phyloP scores from a whole-genome alignment of 1,140 invertebrate genomes.

The Saccostrea echinata region DNA sequence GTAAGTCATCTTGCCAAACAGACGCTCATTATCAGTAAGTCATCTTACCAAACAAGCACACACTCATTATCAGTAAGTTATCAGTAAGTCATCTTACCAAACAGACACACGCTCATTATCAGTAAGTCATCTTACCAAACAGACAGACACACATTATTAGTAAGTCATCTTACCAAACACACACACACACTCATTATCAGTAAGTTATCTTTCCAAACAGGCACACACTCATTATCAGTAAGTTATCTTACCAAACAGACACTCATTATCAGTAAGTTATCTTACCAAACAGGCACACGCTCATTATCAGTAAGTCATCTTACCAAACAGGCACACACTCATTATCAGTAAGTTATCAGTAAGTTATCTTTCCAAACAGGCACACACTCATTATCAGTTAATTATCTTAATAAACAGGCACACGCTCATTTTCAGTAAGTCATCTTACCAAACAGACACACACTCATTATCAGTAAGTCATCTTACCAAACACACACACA shows the following conservation, averaged over 20 bases:
- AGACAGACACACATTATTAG: no score
- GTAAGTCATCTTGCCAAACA: constrained; percentile 61
- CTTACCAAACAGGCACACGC: constrained; percentile 62
- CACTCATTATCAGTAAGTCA: no score
- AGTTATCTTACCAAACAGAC: not conserved
- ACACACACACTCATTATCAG: constrained; percentile 64
- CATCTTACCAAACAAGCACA: constrained; percentile 64
- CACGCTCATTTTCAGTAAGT: no score
- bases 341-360: constrained; percentile 2
- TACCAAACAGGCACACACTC: no score
- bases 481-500: no score
- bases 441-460: no score
- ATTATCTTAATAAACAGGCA: no score
- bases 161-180: constrained; percentile 61
- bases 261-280: constrained; percentile 14
- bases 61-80: constrained; percentile 61
- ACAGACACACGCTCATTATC: no score
- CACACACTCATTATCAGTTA: constrained; percentile 54
- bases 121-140: not conserved
- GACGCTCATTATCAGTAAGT: constrained; percentile 67
- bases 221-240: no score
- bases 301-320: constrained; percentile 65
- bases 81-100: not conserved
- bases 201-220: not conserved
- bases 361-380: constrained; percentile 60